Conservation (phyloP, 1,140 invertebrate species). For the Ericerus pela region DNA sequence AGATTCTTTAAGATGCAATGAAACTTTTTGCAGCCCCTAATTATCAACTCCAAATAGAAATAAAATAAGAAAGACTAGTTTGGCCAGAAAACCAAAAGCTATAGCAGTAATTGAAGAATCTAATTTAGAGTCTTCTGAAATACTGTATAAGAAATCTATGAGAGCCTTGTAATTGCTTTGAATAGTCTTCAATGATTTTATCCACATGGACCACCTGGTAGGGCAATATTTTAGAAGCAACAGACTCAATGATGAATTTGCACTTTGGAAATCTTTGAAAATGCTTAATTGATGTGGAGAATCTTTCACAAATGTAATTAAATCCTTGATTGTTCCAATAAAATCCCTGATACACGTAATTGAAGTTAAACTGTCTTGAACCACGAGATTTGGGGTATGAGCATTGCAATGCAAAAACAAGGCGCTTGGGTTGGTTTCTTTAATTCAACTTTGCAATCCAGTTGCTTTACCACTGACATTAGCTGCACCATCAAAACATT, state of each 20-base stretch:
- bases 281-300: background rate
- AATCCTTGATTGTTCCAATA: background rate
- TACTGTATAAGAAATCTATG: background rate
- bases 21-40: too few species aligned
- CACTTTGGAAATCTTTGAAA: background rate
- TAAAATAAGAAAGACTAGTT: too few species aligned
- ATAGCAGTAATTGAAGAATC: too few species aligned
- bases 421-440: slow-evolving; percentile 12
- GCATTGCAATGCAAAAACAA: slow-evolving; percentile 16
- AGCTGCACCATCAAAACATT: slow-evolving; percentile 17
- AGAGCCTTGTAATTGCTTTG: background rate
- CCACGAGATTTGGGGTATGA: slow-evolving; percentile 15
- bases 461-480: slow-evolving; percentile 13
- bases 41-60: too few species aligned
- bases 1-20: too few species aligned
- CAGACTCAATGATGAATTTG: background rate
- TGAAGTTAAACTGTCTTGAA: slow-evolving; percentile 1
- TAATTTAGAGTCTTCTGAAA: too few species aligned
- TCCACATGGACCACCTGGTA: slow-evolving; percentile 2
- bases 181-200: background rate
- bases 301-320: slow-evolving; percentile 9
- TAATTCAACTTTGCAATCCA: slow-evolving; percentile 14
- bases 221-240: background rate
- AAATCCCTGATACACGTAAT: slow-evolving; percentile 16
- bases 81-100: too few species aligned